Evolutionary conservation across 2,113 vertebrate species (phyloP).

Genomic region (Campylomormyrus tamandua): DNA sequence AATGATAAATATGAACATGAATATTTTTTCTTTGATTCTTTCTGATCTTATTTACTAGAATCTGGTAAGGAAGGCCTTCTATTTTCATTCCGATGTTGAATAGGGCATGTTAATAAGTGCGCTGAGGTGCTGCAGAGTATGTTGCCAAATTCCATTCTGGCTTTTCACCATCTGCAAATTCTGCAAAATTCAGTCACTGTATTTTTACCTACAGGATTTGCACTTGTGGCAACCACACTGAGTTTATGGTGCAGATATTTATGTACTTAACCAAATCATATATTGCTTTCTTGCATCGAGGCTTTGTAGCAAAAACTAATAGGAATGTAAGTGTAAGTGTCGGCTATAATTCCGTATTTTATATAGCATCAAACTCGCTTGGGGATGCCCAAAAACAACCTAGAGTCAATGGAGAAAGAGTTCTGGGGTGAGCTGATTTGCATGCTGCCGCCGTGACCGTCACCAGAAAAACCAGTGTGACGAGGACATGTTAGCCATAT

Average conservation of each 20-base stretch:
- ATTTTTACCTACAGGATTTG: neutral
- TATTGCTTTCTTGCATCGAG: slow-evolving; percentile 14
- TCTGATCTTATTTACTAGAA: neutral
- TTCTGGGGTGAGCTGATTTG: neutral
- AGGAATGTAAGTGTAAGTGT: slow-evolving; percentile 6
- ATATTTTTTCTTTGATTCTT: neutral
- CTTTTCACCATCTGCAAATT: neutral
- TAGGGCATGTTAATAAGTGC: neutral
- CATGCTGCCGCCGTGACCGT: neutral
- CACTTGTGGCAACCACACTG: slow-evolving; percentile 16
- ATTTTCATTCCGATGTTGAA: neutral
- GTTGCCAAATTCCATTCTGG: neutral
- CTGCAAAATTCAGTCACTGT: neutral
- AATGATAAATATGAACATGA: neutral
- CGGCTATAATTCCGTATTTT: neutral
- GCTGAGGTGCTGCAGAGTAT: neutral
- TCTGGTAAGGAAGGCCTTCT: neutral
- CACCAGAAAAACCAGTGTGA: neutral
- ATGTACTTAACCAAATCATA: slow-evolving; percentile 34
- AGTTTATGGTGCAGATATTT: slow-evolving; percentile 37
- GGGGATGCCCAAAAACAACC: neutral
- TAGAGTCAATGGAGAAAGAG: neutral
- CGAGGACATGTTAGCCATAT: neutral
- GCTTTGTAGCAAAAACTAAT: neutral
- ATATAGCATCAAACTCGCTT: neutral